Evolutionary conservation across 2,113 vertebrate genomes (phyloP), one percentile per base, ranked within the genome.

Genomic region (Egretta garzetta): DNA sequence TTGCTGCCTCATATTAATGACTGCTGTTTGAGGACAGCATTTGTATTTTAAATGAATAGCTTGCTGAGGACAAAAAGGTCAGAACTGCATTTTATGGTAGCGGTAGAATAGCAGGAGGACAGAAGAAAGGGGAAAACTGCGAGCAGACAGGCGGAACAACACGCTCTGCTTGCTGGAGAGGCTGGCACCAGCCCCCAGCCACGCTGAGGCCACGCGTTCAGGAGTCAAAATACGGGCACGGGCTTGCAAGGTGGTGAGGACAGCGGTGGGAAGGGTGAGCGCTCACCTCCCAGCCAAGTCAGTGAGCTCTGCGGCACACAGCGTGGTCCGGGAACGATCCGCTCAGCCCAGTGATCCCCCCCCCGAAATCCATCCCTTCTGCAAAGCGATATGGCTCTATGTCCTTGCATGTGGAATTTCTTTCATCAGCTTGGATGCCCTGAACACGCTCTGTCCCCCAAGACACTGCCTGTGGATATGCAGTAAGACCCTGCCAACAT

Each of bases 61-160:
- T 93, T 90, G 53, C 75, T 16, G 89, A 98, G 97, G 96, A 98
- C 97, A 97, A 96, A 98, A 97, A 98, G 97, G 97, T 98, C 97
- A 97, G 96, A 93, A 82, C 55, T 88, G 77, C 82, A 83, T 96
- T 98, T 97, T 94, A 96, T 86, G 81, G 84, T 68, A 49, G 83
- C 18, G 27, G 82, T 72, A 88, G 71, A 96, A 93, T 92, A 80
- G 56, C 77, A 89, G 50, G 76, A 94, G 91, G 91, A 92, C 60
- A 95, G 94, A 92, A 93, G 90, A 88, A 92, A 97, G 90, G 91
- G 4, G 0, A 93, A 63, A 84, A 88, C 94, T 53, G 73, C 0
- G 9, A 80, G 96, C 92, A 93, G 89, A 87, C 84, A 91, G 84
- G 91, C 74, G 6, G 95, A 97, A 96, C 96, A 89, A 8, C 81